Conservation (phyloP, 1,140 invertebrate species). For the Eupristina koningsbergeri region DNA sequence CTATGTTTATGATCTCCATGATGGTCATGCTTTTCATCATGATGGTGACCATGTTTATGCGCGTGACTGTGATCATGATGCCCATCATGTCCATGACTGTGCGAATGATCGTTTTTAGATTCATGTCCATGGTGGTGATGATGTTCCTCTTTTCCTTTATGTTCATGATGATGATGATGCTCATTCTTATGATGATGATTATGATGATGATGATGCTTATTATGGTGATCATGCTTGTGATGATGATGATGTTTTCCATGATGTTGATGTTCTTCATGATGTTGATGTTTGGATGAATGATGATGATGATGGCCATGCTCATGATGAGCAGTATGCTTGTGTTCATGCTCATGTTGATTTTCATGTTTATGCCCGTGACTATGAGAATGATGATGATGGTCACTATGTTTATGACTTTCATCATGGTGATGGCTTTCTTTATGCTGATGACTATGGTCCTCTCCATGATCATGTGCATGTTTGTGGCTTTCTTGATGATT, state of each 20-base stretch:
- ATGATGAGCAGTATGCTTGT: constrained; percentile 34
- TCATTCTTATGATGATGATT: constrained; percentile 45
- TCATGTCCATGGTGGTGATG: constrained; percentile 45
- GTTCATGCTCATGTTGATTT: constrained; percentile 38
- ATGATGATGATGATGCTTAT: constrained; percentile 48
- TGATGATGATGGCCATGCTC: constrained; percentile 47
- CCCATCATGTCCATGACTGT: constrained; percentile 27
- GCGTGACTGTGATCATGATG: constrained; percentile 17
- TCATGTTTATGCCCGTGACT: constrained; percentile 25
- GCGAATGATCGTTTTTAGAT: constrained; percentile 11
- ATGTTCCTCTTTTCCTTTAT: constrained; percentile 43
- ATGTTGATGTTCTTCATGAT: constrained; percentile 47
- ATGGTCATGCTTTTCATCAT: constrained; percentile 21
- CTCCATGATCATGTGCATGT: constrained; percentile 14
- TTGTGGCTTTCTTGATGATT: constrained; percentile 16
- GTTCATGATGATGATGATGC: constrained; percentile 48
- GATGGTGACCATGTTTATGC: constrained; percentile 22
- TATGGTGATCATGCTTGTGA: constrained; percentile 48
- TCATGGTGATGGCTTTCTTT: constrained; percentile 40
- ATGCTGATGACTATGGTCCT: constrained; percentile 28
- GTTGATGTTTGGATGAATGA: constrained; percentile 43
- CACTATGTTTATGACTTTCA: constrained; percentile 18
- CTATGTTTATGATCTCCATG: constrained; percentile 24
- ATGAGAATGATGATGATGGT: constrained; percentile 29
- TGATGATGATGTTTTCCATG: constrained; percentile 47